Conservation (phyloP, 2,888 invertebrate species). For the Platycheirus albimanus region DNA sequence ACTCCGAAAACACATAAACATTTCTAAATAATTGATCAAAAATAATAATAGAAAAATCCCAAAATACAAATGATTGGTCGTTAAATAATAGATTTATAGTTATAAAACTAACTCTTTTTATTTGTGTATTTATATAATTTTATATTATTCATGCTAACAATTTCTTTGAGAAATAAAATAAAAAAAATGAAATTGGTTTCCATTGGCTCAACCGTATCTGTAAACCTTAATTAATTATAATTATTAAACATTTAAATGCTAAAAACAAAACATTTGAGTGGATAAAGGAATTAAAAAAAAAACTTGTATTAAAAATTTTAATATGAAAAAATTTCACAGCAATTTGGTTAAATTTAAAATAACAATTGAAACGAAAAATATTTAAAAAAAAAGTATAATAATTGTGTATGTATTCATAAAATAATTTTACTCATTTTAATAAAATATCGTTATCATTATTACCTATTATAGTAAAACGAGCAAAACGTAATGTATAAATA, state of each 20-base stretch:
- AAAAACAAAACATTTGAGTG: neutral
- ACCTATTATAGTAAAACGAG: conserved; percentile 40
- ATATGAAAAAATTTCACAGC: conserved; percentile 22
- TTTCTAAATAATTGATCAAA: neutral
- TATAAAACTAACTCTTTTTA: conserved; percentile 40
- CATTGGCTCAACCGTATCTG: conserved; percentile 35
- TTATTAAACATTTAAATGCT: conserved; percentile 8
- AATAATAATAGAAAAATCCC: neutral
- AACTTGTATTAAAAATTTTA: conserved; percentile 9
- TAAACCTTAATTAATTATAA: conserved; percentile 11
- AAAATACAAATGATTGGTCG: neutral
- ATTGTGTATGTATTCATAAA: conserved; percentile 39
- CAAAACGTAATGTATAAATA: conserved; percentile 36
- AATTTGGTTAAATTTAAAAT: conserved; percentile 22
- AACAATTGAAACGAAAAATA: conserved; percentile 25
- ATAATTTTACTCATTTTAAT: conserved; percentile 53
- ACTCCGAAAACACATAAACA: conserved; percentile 9
- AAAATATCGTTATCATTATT: conserved; percentile 44
- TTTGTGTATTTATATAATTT: conserved; percentile 22
- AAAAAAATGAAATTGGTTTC: conserved; percentile 39
- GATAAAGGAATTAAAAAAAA: conserved; percentile 1
- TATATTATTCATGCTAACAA: conserved; percentile 17
- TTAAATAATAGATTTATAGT: conserved; percentile 3
- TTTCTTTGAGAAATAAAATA: conserved; percentile 26
- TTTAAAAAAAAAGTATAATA: conserved; percentile 36